Conservation (phyloP, 1,140 invertebrate genomes). For the Cecropterus lyciades region DNA sequence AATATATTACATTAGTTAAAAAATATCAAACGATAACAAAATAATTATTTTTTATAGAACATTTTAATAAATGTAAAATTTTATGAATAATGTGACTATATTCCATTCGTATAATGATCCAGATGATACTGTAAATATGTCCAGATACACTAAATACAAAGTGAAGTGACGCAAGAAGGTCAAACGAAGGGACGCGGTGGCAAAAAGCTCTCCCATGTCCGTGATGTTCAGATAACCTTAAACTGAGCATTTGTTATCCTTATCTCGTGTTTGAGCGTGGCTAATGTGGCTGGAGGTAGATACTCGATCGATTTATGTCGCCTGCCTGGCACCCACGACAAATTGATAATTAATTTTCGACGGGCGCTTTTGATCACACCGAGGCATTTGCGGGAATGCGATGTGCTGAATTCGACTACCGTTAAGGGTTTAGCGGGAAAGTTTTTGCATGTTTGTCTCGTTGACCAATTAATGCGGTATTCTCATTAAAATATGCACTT, state of each 20-base stretch:
- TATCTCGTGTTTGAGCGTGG: constrained; percentile 78
- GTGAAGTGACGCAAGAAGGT: constrained; percentile 57
- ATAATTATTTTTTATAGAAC: no score
- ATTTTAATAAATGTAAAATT: no score
- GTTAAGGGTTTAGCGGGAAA: constrained; percentile 48
- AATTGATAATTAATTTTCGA: constrained; percentile 84
- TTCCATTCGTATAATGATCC: not conserved
- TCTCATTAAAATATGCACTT: constrained; percentile 7
- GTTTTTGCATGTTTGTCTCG: constrained; percentile 44
- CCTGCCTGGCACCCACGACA: constrained; percentile 79
- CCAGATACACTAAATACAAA: constrained; percentile 16
- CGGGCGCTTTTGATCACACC: constrained; percentile 75
- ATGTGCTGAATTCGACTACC: constrained; percentile 56
- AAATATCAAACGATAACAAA: no score
- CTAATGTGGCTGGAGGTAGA: constrained; percentile 79
- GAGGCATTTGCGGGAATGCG: constrained; percentile 69
- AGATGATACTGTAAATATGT: not conserved
- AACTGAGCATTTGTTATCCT: constrained; percentile 84
- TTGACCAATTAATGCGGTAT: constrained; percentile 31
- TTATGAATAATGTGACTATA: not conserved
- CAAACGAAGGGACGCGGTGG: constrained; percentile 70
- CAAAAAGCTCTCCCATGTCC: constrained; percentile 82
- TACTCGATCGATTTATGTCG: constrained; percentile 81
- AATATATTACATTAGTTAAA: no score
- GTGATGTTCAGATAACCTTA: constrained; percentile 82